Evolutionary conservation across 2,113 vertebrate species (phyloP).

Genomic region (Fregata magnificens): DNA sequence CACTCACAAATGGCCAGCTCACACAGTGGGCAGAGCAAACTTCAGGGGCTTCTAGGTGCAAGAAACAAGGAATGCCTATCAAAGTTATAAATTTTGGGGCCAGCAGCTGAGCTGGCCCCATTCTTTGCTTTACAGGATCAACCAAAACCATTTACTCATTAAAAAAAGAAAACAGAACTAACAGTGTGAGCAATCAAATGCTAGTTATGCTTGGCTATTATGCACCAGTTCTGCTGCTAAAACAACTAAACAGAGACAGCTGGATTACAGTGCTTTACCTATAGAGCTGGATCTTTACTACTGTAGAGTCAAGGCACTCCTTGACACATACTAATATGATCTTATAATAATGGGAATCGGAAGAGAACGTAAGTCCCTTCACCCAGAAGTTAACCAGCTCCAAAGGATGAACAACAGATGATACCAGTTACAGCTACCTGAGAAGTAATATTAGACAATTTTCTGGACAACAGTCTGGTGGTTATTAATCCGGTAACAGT

Average conservation of each 20-base stretch:
- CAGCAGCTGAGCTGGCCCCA: background rate
- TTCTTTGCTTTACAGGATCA: background rate
- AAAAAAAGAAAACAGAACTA: background rate
- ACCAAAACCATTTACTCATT: background rate
- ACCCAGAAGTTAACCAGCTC: background rate
- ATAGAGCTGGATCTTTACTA: background rate
- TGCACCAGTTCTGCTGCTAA: background rate
- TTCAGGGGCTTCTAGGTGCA: background rate
- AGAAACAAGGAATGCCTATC: background rate
- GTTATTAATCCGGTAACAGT: background rate
- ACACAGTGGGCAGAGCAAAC: accelerated
- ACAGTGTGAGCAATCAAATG: background rate
- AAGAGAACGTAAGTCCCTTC: background rate
- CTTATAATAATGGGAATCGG: background rate
- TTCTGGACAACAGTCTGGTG: background rate
- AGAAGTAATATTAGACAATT: background rate
- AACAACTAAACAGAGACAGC: background rate
- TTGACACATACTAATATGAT: background rate
- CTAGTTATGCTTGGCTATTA: background rate
- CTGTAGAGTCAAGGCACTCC: background rate
- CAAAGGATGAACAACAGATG: background rate
- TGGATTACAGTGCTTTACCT: background rate
- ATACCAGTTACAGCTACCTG: background rate
- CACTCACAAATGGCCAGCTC: accelerated
- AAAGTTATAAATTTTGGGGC: background rate